Base-by-base conservation (phyloP, 1,140 invertebrate species). In the fruit fly (Drosophila melanogaster) region DNA sequence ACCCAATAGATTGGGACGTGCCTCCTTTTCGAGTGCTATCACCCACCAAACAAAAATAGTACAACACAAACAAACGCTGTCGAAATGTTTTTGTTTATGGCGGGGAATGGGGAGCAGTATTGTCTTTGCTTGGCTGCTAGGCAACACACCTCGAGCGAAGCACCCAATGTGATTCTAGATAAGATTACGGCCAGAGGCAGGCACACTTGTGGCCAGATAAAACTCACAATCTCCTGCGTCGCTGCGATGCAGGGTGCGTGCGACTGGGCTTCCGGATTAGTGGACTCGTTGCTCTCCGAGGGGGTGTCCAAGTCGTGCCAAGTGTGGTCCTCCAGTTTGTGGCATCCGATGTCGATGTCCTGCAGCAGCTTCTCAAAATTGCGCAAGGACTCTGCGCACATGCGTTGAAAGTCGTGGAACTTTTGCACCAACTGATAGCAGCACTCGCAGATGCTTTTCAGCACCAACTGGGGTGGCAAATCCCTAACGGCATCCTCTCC, bases 391-490 rank as follows among this genome's bases (percentile, higher is more conserved):
- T 89, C 84, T 46, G 80, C 69, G 61, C 84, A 89, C 84, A 89
- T 89, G 49, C 77, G 66, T 75, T 89, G 84, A 56, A 89, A 89
- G 41, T 79, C 77, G 33, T 84, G 44, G 33, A 89, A 89, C 54
- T 80, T 77, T 15, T 80, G 79, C 19, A 89, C 79, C 53, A 89
- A 38, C 26, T 89, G 77, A 49, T 84, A 89, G 51, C 84, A 89
- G 43, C 79, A 80, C 37, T 89, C 84, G 46, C 84, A 89, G 49
- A 89, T 89, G 47, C 73, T 71, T n/a, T 80, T 46, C 8, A 89
- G 69, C 58, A 84, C 60, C 41, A 89, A 37, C 6, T 72, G 57
- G 6, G 53, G 38, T 35, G 15, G 50, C 26, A 56, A 6, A 2
- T 40, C 22, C 11, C 24, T 78, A 5, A 12, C 49, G n/a, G 35